These are phyloP conservation scores for Corythornis cristatus DNA, from an alignment of 2,113 vertebrate species.

Conservation along the genomic window DNA sequence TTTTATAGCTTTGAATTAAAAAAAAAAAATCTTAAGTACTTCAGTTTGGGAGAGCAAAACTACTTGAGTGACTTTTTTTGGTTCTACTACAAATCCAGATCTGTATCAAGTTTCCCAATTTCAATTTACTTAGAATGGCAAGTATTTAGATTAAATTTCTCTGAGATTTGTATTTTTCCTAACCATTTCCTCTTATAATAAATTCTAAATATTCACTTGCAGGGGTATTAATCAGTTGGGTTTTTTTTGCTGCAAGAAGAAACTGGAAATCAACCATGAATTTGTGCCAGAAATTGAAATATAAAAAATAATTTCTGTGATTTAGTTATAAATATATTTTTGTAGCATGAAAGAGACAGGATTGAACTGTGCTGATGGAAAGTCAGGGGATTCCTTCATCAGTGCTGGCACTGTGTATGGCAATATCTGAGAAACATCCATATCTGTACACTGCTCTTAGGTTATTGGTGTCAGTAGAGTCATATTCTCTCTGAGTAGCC, in stretches of 20 bases:
- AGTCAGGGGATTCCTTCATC: not conserved
- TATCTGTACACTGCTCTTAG: not conserved
- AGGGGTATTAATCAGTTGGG: not conserved
- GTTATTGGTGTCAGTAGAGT: not conserved
- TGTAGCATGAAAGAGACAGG: not conserved
- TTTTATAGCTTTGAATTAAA: slow-evolving; percentile 30
- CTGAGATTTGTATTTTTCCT: slow-evolving; percentile 1
- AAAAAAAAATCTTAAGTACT: slow-evolving; percentile 10
- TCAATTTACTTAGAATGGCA: not conserved
- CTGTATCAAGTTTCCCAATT: not conserved
- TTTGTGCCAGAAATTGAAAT: slow-evolving; percentile 15
- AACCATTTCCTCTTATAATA: slow-evolving; percentile 3
- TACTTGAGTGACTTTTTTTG: not conserved
- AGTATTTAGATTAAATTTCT: slow-evolving; percentile 28
- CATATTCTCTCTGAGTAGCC: not conserved
- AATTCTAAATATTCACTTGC: slow-evolving; percentile 2
- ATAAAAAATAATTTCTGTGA: not conserved
- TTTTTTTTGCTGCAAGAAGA: not conserved
- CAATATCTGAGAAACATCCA: not conserved
- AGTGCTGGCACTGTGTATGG: not conserved
- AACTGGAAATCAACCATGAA: not conserved
- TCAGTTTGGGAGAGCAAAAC: not conserved
- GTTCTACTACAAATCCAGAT: not conserved
- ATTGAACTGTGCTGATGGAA: not conserved
- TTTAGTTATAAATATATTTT: not conserved